Conservation (phyloP, 2,888 invertebrate genomes). For the Liopterus haemorrhoidalis region DNA sequence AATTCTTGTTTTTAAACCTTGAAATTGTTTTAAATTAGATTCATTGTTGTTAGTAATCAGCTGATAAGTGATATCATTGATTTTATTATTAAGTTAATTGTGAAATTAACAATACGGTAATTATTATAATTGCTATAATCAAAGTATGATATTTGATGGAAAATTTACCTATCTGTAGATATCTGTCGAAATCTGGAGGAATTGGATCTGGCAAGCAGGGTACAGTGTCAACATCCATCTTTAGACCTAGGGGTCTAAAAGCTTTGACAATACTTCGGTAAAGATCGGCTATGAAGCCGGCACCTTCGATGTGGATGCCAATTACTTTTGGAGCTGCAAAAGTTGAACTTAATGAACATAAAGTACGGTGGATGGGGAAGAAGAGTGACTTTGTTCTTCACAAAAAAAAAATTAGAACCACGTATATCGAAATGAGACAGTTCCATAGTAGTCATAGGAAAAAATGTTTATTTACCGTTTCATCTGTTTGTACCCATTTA, state of each 20-base stretch:
- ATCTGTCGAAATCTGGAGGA: conserved; percentile 59
- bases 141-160: background rate
- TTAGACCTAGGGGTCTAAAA: conserved; percentile 51
- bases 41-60: too few species aligned
- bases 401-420: too few species aligned
- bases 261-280: conserved; percentile 56
- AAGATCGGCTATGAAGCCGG: conserved; percentile 62
- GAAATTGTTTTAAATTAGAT: too few species aligned
- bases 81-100: background rate
- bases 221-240: conserved; percentile 54
- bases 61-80: too few species aligned
- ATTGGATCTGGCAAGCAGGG: conserved; percentile 71
- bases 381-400: too few species aligned
- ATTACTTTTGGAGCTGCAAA: conserved; percentile 49
- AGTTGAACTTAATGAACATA: conserved; percentile 11
- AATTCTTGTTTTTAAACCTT: background rate
- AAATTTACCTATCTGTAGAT: conserved; percentile 56
- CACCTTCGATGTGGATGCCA: conserved; percentile 56
- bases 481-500: too few species aligned
- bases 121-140: too few species aligned
- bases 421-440: conserved; percentile 1
- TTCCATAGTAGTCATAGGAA: background rate
- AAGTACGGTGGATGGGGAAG: too few species aligned
- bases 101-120: conserved; percentile 23
- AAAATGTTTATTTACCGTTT: too few species aligned